phyloP scores from a whole-genome alignment of 2,113 vertebrate genomes.

The Chaetura pelagica region DNA sequence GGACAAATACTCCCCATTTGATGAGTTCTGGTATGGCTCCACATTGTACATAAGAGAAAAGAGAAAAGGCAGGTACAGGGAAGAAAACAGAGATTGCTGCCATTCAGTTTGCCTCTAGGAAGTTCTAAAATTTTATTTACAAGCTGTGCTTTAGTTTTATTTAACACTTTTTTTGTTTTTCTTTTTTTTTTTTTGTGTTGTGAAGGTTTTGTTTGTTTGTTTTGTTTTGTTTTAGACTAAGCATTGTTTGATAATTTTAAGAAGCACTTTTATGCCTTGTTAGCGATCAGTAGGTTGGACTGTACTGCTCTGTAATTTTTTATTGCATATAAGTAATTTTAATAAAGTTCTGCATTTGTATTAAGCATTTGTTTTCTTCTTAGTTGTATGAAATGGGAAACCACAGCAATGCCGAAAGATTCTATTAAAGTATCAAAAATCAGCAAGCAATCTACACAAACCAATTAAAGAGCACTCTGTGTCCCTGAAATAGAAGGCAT shows the following conservation, averaged over 20 bases:
- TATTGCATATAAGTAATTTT: neutral
- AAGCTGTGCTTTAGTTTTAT: neutral
- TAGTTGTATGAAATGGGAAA: constrained; percentile 44
- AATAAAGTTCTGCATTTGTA: constrained; percentile 32
- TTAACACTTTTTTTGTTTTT: neutral
- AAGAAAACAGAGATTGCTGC: neutral
- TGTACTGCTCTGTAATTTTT: neutral
- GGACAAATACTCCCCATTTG: neutral
- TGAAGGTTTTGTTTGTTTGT: neutral
- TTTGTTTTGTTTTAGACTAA: neutral
- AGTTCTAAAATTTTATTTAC: neutral
- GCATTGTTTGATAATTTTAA: neutral
- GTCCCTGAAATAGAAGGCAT: neutral
- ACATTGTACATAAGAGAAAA: neutral
- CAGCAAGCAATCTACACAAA: constrained; percentile 4
- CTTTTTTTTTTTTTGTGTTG: neutral
- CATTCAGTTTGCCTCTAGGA: neutral
- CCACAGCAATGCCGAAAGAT: neutral
- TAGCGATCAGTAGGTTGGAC: neutral
- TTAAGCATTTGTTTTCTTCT: constrained; percentile 9
- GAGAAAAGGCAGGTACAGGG: neutral
- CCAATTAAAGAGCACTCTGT: neutral
- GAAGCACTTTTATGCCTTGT: neutral
- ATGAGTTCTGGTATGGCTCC: neutral
- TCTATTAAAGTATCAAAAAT: constrained; percentile 56